A percentile compares a stretch with the other conserved stretches of the same genome.
These are phyloP conservation scores for Acipenser oxyrinchus DNA, from an alignment of 2,797 vertebrate genomes.

Conservation along the genomic window DNA sequence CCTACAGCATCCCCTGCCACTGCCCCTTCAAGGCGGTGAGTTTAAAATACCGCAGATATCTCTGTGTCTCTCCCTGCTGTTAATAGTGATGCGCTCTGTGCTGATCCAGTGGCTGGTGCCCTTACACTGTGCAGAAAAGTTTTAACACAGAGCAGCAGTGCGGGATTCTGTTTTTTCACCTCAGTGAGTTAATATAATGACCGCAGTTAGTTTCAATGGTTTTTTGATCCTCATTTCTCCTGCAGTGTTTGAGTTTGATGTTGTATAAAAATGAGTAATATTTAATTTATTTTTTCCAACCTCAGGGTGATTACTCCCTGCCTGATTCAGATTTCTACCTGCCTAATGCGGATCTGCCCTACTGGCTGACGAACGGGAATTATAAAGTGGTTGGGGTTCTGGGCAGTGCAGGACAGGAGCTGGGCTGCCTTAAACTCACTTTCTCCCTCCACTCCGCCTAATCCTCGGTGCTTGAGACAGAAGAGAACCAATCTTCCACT, in stretches of 20 bases:
- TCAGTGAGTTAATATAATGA: too few species aligned
- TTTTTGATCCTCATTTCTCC: too few species aligned
- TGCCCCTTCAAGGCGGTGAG: conserved; percentile 85
- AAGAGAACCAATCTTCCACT: too few species aligned
- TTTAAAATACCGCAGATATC: neutral
- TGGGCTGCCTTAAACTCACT: conserved; percentile 65
- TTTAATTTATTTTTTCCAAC: neutral
- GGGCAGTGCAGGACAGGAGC: conserved; percentile 40
- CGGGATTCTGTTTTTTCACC: too few species aligned
- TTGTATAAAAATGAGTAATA: neutral
- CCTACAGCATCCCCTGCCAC: conserved; percentile 80
- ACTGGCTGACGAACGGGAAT: conserved; percentile 76
- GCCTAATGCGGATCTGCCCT: conserved; percentile 67
- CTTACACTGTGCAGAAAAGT: too few species aligned
- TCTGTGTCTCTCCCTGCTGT: too few species aligned
- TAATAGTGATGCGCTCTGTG: too few species aligned
- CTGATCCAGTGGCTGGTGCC: too few species aligned
- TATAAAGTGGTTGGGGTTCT: conserved; percentile 57
- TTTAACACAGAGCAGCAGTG: too few species aligned
- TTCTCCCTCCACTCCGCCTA: conserved; percentile 34
- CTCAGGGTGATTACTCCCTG: conserved; percentile 73
- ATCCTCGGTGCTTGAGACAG: neutral
- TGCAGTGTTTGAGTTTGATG: too few species aligned
- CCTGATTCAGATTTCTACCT: conserved; percentile 66
- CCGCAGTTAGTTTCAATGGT: too few species aligned